Evolutionary conservation across 2,113 vertebrate species (phyloP).

Genomic region (Odontesthes bonariensis): DNA sequence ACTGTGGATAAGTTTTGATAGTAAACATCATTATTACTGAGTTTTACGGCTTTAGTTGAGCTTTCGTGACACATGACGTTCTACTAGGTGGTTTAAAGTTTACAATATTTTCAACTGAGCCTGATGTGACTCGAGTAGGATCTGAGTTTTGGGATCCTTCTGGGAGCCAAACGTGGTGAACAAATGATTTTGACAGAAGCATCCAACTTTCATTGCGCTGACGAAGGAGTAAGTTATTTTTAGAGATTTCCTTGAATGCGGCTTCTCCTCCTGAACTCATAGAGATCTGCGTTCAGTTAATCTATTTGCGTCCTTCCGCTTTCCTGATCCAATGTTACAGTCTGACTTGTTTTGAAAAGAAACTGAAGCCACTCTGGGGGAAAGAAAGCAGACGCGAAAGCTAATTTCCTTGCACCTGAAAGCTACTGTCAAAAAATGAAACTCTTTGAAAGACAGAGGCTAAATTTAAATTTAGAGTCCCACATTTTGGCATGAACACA

Average conservation of each 20-base stretch:
- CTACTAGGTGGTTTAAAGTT: no score
- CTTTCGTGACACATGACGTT: not conserved
- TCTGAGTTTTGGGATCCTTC: no score
- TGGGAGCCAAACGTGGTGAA: no score
- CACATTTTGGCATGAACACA: conserved; percentile 19
- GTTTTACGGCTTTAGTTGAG: conserved; percentile 12
- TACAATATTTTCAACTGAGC: no score
- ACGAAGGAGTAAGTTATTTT: not conserved
- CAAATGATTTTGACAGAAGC: no score
- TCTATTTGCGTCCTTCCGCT: conserved; percentile 3
- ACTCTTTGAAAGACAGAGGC: conserved; percentile 1
- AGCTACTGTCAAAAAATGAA: conserved; percentile 25
- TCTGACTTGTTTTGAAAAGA: not conserved
- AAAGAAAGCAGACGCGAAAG: not conserved
- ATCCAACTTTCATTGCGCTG: not conserved
- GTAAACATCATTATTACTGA: not conserved
- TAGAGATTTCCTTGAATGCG: conserved; percentile 4
- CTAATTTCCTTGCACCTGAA: conserved; percentile 10
- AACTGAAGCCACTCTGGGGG: not conserved
- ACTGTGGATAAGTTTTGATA: not conserved
- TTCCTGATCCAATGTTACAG: conserved; percentile 7
- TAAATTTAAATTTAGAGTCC: conserved; percentile 57
- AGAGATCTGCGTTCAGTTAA: not conserved
- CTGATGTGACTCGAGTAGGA: no score
- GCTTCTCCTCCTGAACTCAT: not conserved